Evolutionary conservation across 2,888 invertebrate species (phyloP), one percentile per base, ranked within the genome.

Genomic region (Buathra laborator): DNA sequence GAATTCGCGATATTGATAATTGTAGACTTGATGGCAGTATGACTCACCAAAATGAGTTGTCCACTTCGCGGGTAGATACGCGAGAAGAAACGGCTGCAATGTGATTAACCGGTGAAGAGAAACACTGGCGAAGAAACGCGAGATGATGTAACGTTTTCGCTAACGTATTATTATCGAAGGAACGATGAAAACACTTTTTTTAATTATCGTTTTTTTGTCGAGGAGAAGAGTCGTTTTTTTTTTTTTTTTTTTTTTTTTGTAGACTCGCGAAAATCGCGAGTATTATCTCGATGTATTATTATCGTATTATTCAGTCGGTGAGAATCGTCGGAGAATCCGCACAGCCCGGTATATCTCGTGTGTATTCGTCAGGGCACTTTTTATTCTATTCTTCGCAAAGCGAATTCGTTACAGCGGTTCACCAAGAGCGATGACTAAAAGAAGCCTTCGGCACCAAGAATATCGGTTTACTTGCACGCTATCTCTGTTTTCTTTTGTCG

Each of bases 11-110:
- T 43, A 74, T 64, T 51, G 67, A 67, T 81, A 80, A 67, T 80
- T 71, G 46, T 32, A 59, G 7, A 44, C 59, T 43, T 43, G 19
- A 66, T 68, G 75, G 19, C 43, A 67, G 19, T 74, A 70, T 85
- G 85, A 85, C 85, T 85, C 85, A 85, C 85, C 85, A 83, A 85
- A 85, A 85, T 83, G 82, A 71, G 82, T 85, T 80, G 85, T 85
- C 85, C 85, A 72, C 71, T 82, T n/a, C 14, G 62, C 51, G 51
- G 76, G 83, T 76, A 64, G 83, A 75, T 74, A 72, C 32, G 53
- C 76, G 82, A 83, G 83, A 83, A 74, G 37, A 37, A 56, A 80
- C 83, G 59, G 71, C 76, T 53, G 75, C 67, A 74, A 72, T 80
- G 85, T 80, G 72, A 76, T 80, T 76, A 37, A 79, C 80, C 82